These are phyloP conservation scores for Sarcophaga rosellei DNA, from an alignment of 2,888 invertebrate species.

Conservation along the genomic window DNA sequence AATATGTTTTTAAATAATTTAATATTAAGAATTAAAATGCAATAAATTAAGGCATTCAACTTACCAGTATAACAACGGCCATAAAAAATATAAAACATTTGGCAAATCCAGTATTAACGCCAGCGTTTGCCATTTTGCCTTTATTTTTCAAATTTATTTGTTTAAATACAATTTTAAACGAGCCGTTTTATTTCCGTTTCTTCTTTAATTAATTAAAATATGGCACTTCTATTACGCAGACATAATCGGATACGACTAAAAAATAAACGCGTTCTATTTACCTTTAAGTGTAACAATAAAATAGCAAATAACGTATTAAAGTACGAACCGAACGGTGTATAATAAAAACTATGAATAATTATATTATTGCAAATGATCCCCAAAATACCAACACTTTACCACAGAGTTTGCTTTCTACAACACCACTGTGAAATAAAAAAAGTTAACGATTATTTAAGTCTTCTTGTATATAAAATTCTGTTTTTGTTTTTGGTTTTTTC, in stretches of 20 bases:
- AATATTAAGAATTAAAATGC: background rate
- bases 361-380: background rate
- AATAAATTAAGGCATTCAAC: conserved; percentile 53
- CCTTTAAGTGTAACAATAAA: conserved; percentile 14
- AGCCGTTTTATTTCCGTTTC: conserved; percentile 19
- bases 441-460: background rate
- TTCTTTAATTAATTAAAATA: background rate
- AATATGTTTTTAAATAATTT: background rate
- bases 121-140: conserved; percentile 72
- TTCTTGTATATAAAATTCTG: background rate
- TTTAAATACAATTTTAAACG: background rate
- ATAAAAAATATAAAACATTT: conserved; percentile 79
- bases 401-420: conserved; percentile 1
- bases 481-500: background rate
- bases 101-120: conserved; percentile 76
- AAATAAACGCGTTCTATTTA: conserved; percentile 21
- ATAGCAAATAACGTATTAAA: background rate
- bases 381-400: background rate
- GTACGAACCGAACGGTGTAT: background rate
- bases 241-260: conserved; percentile 60
- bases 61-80: conserved; percentile 78
- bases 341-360: conserved; percentile 20
- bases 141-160: background rate
- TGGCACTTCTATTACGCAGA: conserved; percentile 66
- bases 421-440: conserved; percentile 4